These are phyloP conservation scores for Ferrisia virgata DNA, from an alignment of 2,888 invertebrate genomes.

Conservation along the genomic window DNA sequence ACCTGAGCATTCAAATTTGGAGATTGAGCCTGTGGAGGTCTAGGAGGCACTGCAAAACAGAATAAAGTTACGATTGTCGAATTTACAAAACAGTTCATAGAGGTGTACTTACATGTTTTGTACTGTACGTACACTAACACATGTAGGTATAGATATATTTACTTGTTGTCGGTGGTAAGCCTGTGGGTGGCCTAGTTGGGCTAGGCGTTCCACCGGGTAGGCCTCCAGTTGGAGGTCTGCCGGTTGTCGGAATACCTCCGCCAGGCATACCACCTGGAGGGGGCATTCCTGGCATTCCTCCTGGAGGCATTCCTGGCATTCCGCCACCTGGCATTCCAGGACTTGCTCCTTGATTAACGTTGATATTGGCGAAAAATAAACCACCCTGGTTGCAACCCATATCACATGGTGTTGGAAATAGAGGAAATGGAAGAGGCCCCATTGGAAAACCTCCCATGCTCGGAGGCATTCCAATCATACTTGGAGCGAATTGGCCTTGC, in stretches of 20 bases:
- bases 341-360: constrained; percentile 17
- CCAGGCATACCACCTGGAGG: background rate
- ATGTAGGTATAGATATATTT: background rate
- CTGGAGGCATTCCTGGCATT: background rate
- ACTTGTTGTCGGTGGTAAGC: background rate
- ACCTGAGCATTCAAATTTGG: constrained; percentile 38
- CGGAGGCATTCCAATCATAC: constrained; percentile 15
- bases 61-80: no score
- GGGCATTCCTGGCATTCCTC: background rate
- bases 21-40: constrained; percentile 12
- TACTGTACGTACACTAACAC: no score
- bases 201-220: background rate
- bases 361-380: constrained; percentile 41
- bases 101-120: no score
- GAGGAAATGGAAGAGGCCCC: constrained; percentile 40
- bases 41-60: background rate
- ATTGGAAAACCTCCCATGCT: background rate
- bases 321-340: background rate
- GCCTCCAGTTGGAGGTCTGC: no score
- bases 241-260: constrained; percentile 15
- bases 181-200: constrained; percentile 30
- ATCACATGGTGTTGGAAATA: constrained; percentile 41
- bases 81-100: background rate
- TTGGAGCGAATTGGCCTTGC: constrained; percentile 36
- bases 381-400: constrained; percentile 31